A percentile compares a stretch with the other conserved stretches of the same genome.
phyloP scores from a whole-genome alignment of 2,888 invertebrate genomes.

The Meteorus cinctellus region DNA sequence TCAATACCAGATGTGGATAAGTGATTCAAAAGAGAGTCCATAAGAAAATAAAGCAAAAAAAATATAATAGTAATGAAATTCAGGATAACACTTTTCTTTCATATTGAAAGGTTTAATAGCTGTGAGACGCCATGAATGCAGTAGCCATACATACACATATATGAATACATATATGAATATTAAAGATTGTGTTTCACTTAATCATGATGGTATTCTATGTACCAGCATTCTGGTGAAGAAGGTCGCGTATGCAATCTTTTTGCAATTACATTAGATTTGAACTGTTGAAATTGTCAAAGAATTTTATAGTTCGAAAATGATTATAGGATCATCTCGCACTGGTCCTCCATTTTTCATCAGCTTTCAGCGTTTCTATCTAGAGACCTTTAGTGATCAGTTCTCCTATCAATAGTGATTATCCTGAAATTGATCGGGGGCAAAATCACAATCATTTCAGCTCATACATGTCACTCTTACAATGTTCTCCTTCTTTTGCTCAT shows the following conservation, averaged over 20 bases:
- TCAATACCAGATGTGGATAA: slow-evolving; percentile 1
- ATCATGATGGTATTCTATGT: neutral
- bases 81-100: slow-evolving; percentile 16
- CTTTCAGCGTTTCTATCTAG: too few species aligned
- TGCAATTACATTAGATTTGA: neutral
- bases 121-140: neutral
- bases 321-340: neutral
- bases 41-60: slow-evolving; percentile 11
- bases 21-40: slow-evolving; percentile 23
- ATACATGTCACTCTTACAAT: neutral
- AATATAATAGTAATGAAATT: slow-evolving; percentile 10
- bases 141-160: neutral
- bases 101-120: neutral
- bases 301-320: neutral
- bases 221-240: neutral
- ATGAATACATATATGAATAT: neutral
- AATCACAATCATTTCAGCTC: neutral
- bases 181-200: neutral
- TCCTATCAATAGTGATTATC: too few species aligned
- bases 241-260: neutral
- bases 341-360: too few species aligned
- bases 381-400: too few species aligned
- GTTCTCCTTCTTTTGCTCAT: neutral
- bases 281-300: neutral
- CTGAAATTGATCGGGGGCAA: neutral